A percentile compares a stretch with the other conserved stretches of the same genome.
Conservation (phyloP, 2,113 vertebrate species). For the Anas platyrhynchos region DNA sequence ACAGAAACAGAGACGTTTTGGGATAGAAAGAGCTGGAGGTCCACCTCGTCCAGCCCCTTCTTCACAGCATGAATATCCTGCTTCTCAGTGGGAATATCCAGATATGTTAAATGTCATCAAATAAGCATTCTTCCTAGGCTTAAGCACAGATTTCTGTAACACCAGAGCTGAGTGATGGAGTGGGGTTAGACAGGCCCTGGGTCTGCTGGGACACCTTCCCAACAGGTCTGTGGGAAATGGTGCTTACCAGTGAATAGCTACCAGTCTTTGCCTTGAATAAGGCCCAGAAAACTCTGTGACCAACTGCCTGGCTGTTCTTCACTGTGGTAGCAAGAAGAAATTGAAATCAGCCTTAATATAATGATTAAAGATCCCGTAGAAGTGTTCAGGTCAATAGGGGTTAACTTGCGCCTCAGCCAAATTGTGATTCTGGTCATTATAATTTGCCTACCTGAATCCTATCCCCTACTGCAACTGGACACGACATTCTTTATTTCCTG, state of each 20-base stretch:
- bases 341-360: background rate
- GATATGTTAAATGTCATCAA: conserved; percentile 54
- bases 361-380: background rate
- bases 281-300: background rate
- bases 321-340: background rate
- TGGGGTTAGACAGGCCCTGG: conserved; percentile 32
- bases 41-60: conserved; percentile 51
- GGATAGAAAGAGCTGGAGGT: conserved; percentile 3
- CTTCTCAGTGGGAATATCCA: conserved; percentile 56
- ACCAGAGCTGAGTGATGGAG: conserved; percentile 50
- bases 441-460: conserved; percentile 5
- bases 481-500: background rate
- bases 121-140: conserved; percentile 38
- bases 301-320: background rate
- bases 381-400: background rate
- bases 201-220: conserved; percentile 18
- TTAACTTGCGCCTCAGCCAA: background rate
- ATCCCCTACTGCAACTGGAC: background rate
- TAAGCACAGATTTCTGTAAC: conserved; percentile 17
- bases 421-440: background rate
- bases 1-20: conserved; percentile 74
- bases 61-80: conserved; percentile 67
- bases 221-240: background rate
- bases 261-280: conserved; percentile 2
- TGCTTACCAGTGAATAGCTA: background rate